phyloP scores from a whole-genome alignment of 2,797 vertebrate genomes.

The Artibeus jamaicensis region DNA sequence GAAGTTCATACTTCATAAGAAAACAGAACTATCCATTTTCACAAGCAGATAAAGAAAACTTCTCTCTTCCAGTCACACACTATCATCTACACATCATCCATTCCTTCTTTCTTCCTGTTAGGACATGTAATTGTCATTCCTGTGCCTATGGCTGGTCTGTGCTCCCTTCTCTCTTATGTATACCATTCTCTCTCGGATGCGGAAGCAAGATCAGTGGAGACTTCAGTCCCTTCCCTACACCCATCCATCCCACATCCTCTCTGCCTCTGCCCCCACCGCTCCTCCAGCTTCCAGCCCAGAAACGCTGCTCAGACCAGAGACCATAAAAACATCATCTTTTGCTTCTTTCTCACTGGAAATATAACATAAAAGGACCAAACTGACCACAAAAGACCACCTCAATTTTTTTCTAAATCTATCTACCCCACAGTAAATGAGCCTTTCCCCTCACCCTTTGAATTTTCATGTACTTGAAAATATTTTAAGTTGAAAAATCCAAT shows the following conservation, averaged over 20 bases:
- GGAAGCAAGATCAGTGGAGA: neutral
- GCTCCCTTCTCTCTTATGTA: neutral
- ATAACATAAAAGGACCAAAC: neutral
- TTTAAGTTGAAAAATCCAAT: neutral
- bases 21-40: neutral
- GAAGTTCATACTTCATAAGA: neutral
- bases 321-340: neutral
- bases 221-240: too few relatives aligned
- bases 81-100: neutral
- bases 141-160: neutral
- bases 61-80: neutral
- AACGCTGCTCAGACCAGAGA: neutral
- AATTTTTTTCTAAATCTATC: neutral
- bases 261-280: too few relatives aligned
- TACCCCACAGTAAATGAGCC: neutral
- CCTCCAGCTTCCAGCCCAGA: neutral
- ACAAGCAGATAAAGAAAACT: neutral
- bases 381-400: neutral
- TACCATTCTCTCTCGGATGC: neutral
- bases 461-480: neutral
- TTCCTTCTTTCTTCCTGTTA: neutral
- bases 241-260: rapidly evolving
- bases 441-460: neutral
- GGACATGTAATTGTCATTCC: neutral
- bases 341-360: neutral